Evolutionary conservation across 2,113 vertebrate species (phyloP), one percentile per base, ranked within the genome.

Genomic region (Macrotus californicus): DNA sequence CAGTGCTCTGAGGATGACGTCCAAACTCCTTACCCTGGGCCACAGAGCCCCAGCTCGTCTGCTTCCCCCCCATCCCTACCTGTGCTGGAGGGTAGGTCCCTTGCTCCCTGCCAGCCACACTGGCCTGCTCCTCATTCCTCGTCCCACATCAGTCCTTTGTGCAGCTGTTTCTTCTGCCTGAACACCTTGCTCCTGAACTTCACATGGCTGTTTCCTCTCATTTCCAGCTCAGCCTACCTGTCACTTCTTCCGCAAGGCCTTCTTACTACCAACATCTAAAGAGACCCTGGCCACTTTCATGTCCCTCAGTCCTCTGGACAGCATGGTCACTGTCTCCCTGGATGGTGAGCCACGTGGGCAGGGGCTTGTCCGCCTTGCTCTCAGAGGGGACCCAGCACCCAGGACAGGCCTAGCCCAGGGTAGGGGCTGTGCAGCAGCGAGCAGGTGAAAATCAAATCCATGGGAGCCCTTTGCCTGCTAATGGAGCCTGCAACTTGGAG

Each of bases 1-100:
- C 64, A 15, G 2, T 0, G 19, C 56, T 36, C 73, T 14, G 0
- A 0, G 19, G 13, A 67, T 43, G n/a, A 22, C 2, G 21, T 41
- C 29, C n/a, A 29, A 0, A n/a, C 16, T 46, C 76, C 56, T 52
- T 15, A 7, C 19, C 2, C 26, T 5, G 34, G 10, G 22, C 36
- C 36, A 34, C n/a, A 11, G 24, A 3, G 41, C n/a, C 64, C 54
- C 43, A 39, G 19, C n/a, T 36, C 56, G 19, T 5, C 54, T 34
- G 54, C 84, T 64, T 36, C 48, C 36, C 10, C 34, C 67, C 15
- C 3, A 1, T 7, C 67, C 11, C 15, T 3, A 6, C 29, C 39
- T 19, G 0, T 3, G 36, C 39, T 46, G 7, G 18, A n/a, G 0
- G 4, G 31, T 19, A 15, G 59, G 39, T 22, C 36, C 18, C n/a